phyloP scores from a whole-genome alignment of 2,113 vertebrate species.

The Cephalopterus ornatus region DNA sequence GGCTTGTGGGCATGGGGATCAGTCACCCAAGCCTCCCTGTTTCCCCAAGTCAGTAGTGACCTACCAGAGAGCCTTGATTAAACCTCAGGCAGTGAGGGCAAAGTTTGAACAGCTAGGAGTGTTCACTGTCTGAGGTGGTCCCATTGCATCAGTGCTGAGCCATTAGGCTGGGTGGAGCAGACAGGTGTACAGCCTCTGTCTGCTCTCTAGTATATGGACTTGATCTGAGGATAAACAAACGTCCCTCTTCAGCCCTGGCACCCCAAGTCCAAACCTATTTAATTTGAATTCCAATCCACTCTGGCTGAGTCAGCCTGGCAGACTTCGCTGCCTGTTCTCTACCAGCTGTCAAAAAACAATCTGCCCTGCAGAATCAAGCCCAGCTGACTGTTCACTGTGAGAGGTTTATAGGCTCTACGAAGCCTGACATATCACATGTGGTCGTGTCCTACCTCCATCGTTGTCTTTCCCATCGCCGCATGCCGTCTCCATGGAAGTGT shows the following conservation, averaged over 20 bases:
- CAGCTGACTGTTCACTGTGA: not conserved
- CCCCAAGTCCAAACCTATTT: not conserved
- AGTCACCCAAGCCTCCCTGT: not conserved
- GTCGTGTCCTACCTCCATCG: slow-evolving; percentile 86
- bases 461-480: slow-evolving; percentile 97
- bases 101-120: not conserved
- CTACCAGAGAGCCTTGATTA: not conserved
- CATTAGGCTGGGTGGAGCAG: not conserved
- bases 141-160: not conserved
- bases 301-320: slow-evolving; percentile 41
- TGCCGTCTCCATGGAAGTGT: slow-evolving; percentile 96
- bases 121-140: not conserved
- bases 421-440: not conserved
- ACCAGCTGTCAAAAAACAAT: slow-evolving; percentile 40
- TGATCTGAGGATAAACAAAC: not conserved
- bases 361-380: slow-evolving; percentile 14
- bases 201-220: not conserved
- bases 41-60: not conserved
- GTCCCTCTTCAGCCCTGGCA: not conserved
- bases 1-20: slow-evolving; percentile 36
- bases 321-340: not conserved
- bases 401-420: not conserved
- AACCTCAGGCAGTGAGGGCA: not conserved
- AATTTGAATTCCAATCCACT: not conserved
- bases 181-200: not conserved